Evolutionary conservation across 2,797 vertebrate genomes (phyloP).

Genomic region (Pseudochirops corinnae): DNA sequence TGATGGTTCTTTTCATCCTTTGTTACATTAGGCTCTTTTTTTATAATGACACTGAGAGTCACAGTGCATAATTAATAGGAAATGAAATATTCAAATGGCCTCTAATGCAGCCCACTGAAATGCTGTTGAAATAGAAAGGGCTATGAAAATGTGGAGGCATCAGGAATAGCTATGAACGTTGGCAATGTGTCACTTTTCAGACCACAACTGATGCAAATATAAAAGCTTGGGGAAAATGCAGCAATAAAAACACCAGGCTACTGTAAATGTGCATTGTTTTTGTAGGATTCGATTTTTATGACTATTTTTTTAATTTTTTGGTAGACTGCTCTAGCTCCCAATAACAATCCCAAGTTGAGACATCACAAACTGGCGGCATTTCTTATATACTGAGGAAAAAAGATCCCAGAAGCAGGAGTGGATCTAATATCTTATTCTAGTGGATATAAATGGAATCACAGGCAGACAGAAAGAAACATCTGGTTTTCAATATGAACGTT

Average conservation of each 20-base stretch:
- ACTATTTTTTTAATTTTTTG: constrained; percentile 65
- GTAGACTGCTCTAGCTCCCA: constrained; percentile 79
- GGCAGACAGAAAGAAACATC: constrained; percentile 56
- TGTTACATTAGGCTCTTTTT: constrained; percentile 99
- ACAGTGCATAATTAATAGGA: constrained; percentile 99
- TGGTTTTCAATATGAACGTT: constrained; percentile 62
- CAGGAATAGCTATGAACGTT: constrained; percentile 91
- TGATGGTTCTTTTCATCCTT: constrained; percentile 99
- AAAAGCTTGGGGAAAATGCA: constrained; percentile 90
- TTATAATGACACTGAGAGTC: constrained; percentile 99
- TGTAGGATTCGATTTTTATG: constrained; percentile 77
- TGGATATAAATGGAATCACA: constrained; percentile 73
- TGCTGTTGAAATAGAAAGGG: constrained; percentile 94
- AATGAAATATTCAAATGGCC: constrained; percentile 99
- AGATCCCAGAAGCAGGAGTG: constrained; percentile 71
- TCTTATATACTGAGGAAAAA: constrained; percentile 75
- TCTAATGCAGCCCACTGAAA: constrained; percentile 99
- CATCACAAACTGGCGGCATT: constrained; percentile 82
- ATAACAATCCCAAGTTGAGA: constrained; percentile 82
- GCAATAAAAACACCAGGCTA: constrained; percentile 79
- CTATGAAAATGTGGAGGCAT: constrained; percentile 92
- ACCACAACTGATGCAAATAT: constrained; percentile 92
- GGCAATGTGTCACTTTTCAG: constrained; percentile 97
- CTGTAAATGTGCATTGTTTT: constrained; percentile 85
- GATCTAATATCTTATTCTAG: constrained; percentile 76